A percentile compares a stretch with the other conserved stretches of the same genome.
phyloP scores from a whole-genome alignment of 2,888 invertebrate genomes.

The Temnothorax unifasciatus region DNA sequence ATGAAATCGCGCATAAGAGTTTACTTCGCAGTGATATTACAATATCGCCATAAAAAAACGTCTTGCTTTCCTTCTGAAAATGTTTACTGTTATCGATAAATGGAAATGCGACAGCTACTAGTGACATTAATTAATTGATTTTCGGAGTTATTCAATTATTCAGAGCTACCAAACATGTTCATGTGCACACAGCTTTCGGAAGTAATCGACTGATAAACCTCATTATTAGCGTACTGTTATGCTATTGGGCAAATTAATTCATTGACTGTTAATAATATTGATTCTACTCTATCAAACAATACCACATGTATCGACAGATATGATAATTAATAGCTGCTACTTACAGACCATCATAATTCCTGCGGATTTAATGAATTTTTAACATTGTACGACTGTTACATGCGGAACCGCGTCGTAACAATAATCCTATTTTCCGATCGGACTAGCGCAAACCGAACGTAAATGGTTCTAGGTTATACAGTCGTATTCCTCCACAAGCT shows the following conservation, averaged over 20 bases:
- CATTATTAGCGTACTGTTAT: slow-evolving; percentile 50
- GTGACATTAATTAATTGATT: slow-evolving; percentile 51
- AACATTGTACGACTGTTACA: slow-evolving; percentile 9
- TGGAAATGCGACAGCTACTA: neutral
- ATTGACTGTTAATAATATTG: slow-evolving; percentile 59
- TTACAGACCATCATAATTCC: slow-evolving; percentile 49
- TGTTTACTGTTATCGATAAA: slow-evolving; percentile 1
- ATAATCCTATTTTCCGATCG: slow-evolving; percentile 48
- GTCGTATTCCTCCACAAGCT: neutral
- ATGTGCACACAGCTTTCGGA: slow-evolving; percentile 39
- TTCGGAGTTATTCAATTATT: slow-evolving; percentile 46
- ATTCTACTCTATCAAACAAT: slow-evolving; percentile 58
- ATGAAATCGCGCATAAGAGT: neutral
- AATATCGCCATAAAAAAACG: neutral
- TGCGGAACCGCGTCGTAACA: slow-evolving; percentile 21
- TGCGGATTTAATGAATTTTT: slow-evolving; percentile 49
- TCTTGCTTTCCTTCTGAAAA: neutral
- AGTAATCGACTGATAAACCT: slow-evolving; percentile 55
- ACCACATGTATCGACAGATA: slow-evolving; percentile 47
- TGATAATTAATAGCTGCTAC: slow-evolving; percentile 59
- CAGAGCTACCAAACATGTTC: slow-evolving; percentile 29
- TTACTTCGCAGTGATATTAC: neutral
- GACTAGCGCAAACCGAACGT: slow-evolving; percentile 19
- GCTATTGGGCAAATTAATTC: slow-evolving; percentile 54
- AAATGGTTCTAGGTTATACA: slow-evolving; percentile 1